Evolutionary conservation across 2,797 vertebrate genomes (phyloP), one percentile per base, ranked within the genome.

Genomic region (Anas flavirostris): DNA sequence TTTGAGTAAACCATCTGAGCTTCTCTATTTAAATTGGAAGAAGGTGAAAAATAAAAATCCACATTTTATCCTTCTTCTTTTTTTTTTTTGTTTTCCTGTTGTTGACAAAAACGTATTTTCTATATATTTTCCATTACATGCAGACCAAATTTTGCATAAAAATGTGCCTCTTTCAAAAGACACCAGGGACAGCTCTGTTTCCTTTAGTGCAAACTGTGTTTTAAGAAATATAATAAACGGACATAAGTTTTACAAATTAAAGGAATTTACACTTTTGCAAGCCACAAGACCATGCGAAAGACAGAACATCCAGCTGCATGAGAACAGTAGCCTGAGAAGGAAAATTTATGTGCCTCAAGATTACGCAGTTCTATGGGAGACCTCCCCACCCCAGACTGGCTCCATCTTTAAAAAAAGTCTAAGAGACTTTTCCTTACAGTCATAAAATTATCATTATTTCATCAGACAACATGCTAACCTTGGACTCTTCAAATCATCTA

Each of bases 391-490:
- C 41, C 73, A 92, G 90, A 44, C 67, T 89, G 81, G 92, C 79
- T 95, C 67, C 79, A 48, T 77, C 35, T 60, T 78, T 19, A 37
- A 55, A 74, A 86, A 85, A 83, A 75, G 31, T 33, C 60, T 64
- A 44, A 58, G 73, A 79, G 58, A 76, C 14, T 0, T 56, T 92
- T 75, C 86, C 59, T 68, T 29, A 17, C 8, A 64, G 66, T 73
- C 88, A 81, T 63, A 90, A 29, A 94, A 83, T 74, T 59, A 83
- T 59, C 2, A 2, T 37, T 5, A 7, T 84, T 88, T 84, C 58
- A 88, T 62, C 90, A 96, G 85, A 66, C 77, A 88, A 28, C 60
- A 60, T 37, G 41, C 82, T 84, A 95, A 95, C 96, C 95, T 73
- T 79, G 75, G 44, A 37, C 82, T 89, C 64, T 52, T 82, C 74